These are phyloP conservation scores for Drosophila nigritarsus DNA, from an alignment of 2,888 invertebrate species.

Conservation along the genomic window DNA sequence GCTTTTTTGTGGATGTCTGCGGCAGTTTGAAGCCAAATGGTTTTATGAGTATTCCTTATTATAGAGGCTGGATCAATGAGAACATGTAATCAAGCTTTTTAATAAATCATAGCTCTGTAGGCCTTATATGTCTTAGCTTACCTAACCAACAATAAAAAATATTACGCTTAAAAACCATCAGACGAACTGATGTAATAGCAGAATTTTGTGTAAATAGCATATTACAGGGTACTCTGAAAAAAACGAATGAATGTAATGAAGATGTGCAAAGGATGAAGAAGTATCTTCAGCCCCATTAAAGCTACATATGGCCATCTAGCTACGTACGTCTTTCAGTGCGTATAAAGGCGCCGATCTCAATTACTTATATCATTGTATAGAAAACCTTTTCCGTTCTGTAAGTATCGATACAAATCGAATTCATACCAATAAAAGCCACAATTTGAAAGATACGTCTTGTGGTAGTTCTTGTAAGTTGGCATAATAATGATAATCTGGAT, in stretches of 20 bases:
- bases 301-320: not conserved
- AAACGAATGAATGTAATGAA: not conserved
- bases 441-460: too few relatives aligned
- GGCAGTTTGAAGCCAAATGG: constrained; percentile 79
- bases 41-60: constrained; percentile 73
- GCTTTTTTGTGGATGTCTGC: constrained; percentile 78
- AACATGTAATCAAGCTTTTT: constrained; percentile 13
- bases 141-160: not conserved
- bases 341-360: not conserved
- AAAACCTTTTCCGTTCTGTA: not conserved
- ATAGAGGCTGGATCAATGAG: constrained; percentile 67
- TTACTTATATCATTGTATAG: not conserved
- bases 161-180: not conserved
- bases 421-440: not conserved
- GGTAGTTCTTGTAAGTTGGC: too few relatives aligned
- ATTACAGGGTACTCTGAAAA: not conserved
- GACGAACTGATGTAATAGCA: not conserved
- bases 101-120: not conserved
- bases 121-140: not conserved
- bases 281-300: not conserved
- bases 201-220: not conserved
- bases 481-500: too few relatives aligned
- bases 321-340: not conserved
- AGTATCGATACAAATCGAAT: not conserved
- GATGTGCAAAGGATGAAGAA: not conserved